phyloP scores from a whole-genome alignment of 2,797 vertebrate species.

The Serranus cabrilla region DNA sequence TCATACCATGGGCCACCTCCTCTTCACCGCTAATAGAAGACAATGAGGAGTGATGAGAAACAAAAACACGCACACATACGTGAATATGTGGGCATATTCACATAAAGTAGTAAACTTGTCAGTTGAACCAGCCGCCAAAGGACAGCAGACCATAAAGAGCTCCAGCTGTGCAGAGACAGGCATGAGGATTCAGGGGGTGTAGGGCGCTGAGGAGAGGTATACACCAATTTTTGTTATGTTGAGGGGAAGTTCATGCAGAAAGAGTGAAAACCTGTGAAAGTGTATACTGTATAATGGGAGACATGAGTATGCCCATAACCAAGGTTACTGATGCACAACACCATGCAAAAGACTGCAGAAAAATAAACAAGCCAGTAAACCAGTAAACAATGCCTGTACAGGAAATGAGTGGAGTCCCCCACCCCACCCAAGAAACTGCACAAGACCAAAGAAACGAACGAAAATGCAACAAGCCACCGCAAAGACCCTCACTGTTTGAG shows the following conservation, averaged over 20 bases:
- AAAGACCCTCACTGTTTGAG: conserved; percentile 80
- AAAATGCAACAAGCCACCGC: conserved; percentile 89
- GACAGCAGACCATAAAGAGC: conserved; percentile 71
- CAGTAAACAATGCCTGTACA: conserved; percentile 51
- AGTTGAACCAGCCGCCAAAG: conserved; percentile 65
- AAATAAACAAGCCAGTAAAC: conserved; percentile 43
- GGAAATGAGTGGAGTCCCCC: conserved; percentile 49
- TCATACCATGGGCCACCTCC: conserved; percentile 98
- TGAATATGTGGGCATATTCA: conserved; percentile 35
- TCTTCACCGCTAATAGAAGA: conserved; percentile 90
- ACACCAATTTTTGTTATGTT: conserved; percentile 84
- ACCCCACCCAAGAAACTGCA: conserved; percentile 76
- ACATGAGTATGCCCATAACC: conserved; percentile 74
- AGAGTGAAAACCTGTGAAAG: conserved; percentile 66
- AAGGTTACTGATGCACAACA: conserved; percentile 78
- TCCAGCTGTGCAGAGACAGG: conserved; percentile 81
- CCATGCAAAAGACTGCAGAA: conserved; percentile 79
- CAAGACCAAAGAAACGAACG: conserved; percentile 74
- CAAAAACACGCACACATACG: not conserved
- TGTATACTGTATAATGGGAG: conserved; percentile 71
- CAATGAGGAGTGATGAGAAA: conserved; percentile 31
- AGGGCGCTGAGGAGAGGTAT: conserved; percentile 76
- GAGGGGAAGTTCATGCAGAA: conserved; percentile 79
- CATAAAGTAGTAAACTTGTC: conserved; percentile 51
- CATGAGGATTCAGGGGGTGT: conserved; percentile 71